A percentile compares a stretch with the other conserved stretches of the same genome.
These are phyloP conservation scores for Pteronura brasiliensis DNA, from an alignment of 2,113 vertebrate genomes.

Conservation along the genomic window DNA sequence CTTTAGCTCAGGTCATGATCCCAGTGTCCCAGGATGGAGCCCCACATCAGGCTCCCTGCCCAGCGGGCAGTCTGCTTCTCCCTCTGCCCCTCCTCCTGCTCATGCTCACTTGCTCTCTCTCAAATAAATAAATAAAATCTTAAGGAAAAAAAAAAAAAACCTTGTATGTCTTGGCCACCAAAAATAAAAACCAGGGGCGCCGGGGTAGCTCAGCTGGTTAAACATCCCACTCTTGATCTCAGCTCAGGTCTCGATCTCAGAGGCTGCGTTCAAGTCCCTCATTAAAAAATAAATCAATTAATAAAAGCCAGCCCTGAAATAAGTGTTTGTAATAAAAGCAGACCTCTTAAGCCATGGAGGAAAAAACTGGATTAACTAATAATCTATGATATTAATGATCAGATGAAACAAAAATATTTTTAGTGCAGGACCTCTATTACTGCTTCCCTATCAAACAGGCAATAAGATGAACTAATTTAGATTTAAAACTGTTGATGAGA, in stretches of 20 bases:
- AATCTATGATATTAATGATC: background rate
- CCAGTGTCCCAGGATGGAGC: background rate
- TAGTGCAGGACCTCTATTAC: background rate
- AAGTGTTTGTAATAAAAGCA: background rate
- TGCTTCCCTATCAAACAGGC: background rate
- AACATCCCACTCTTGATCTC: background rate
- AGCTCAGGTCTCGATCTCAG: background rate
- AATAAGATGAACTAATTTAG: constrained; percentile 19
- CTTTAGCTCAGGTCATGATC: background rate
- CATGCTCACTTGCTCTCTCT: background rate
- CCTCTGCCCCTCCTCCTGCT: background rate
- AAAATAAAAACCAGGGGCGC: background rate
- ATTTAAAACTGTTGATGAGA: constrained; percentile 11
- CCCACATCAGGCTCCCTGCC: background rate
- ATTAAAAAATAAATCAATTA: background rate
- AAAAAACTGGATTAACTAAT: background rate
- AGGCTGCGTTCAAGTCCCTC: background rate
- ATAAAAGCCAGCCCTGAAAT: background rate
- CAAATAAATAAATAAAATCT: background rate
- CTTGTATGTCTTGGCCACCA: no score
- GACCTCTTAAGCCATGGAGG: background rate
- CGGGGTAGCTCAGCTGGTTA: background rate
- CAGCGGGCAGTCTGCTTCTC: background rate
- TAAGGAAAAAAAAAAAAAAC: background rate
- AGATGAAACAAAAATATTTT: constrained; percentile 22